Conservation (phyloP, 2,113 vertebrate genomes). For the Rhineura floridana region DNA sequence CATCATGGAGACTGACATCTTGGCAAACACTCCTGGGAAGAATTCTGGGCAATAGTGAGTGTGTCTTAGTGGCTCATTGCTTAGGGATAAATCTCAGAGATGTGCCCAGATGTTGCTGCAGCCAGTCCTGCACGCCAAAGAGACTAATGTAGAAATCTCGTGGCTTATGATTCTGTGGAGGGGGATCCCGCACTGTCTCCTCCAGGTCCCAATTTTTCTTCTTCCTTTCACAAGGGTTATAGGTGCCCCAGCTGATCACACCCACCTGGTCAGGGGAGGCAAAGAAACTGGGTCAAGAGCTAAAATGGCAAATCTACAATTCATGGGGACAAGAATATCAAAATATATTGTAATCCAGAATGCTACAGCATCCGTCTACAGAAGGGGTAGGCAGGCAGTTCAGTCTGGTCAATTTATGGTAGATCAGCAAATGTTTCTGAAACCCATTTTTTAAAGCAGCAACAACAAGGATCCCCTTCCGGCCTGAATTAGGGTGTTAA, state of each 20-base stretch:
- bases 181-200: background rate
- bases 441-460: no score
- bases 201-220: background rate
- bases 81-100: constrained; percentile 74
- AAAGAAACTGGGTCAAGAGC: background rate
- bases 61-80: background rate
- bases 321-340: background rate
- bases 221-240: constrained; percentile 59
- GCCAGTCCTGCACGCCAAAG: constrained; percentile 81
- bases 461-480: no score
- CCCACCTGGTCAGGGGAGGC: constrained; percentile 75
- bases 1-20: no score
- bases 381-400: background rate
- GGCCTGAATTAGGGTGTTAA: no score
- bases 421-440: background rate
- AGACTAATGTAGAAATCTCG: constrained; percentile 84
- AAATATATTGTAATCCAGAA: background rate
- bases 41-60: background rate
- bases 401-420: background rate
- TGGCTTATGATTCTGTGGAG: constrained; percentile 29
- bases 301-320: background rate
- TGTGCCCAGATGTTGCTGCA: constrained; percentile 70
- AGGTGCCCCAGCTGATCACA: constrained; percentile 84
- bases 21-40: background rate
- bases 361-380: background rate